Base-by-base conservation (phyloP, 2,113 vertebrate genomes). In the Colaptes auratus region DNA sequence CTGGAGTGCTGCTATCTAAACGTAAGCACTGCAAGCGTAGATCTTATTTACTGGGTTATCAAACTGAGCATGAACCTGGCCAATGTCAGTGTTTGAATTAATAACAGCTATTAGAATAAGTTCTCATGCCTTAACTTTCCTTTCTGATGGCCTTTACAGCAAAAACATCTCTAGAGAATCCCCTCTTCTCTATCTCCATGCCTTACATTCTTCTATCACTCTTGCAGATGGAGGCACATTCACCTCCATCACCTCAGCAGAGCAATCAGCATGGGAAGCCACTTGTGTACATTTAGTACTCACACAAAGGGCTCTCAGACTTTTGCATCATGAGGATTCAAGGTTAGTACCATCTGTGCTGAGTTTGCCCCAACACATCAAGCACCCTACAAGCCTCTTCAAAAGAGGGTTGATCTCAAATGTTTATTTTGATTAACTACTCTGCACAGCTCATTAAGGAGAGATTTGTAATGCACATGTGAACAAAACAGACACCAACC, bases 341-440 rank as follows among this genome's bases (percentile, higher is more conserved):
- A 31, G 35, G 23, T 46, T 59, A 35, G 21, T 36, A 74, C 39
- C 18, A 69, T 18, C n/a, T 44, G 9, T 25, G 42, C 61, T 67
- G 42, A n/a, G 35, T 50, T 56, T 61, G 24, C 56, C 80, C 72
- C 74, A 83, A 59, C 1, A 55, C 31, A 52, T 39, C 19, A 70
- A n/a, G 16, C 0, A 0, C 33, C 21, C 53, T 39, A 35, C 14
- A 66, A 72, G 10, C 10, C 33, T 86, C 55, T 96, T 91, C 81
- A 66, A 96, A 89, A 95, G 89, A 88, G 23, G 56, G 30, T 66
- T 69, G 50, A 83, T 23, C 28, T 64, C 12, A 75, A 95, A 89
- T 17, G 86, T 55, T 92, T 86, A 82, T 71, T 96, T 61, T 91
- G 14, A 88, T 69, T 96, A 95, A 93, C 82, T 95, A 77, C 66